These are phyloP conservation scores for Pipra filicauda DNA, from an alignment of 2,113 vertebrate species.

Conservation along the genomic window DNA sequence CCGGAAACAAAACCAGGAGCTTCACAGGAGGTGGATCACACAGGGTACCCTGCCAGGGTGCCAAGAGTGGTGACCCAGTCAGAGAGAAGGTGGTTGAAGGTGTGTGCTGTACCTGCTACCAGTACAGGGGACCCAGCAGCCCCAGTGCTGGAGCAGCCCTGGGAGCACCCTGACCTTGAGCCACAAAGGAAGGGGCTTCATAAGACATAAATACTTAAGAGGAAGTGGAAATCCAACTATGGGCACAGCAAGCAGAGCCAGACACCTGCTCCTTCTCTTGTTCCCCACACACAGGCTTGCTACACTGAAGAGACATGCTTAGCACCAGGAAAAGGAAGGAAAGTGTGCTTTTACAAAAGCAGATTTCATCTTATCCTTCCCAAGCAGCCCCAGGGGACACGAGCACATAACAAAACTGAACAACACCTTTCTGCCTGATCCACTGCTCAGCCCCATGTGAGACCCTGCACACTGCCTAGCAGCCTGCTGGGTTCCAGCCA, in stretches of 20 bases:
- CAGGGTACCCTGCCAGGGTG: not conserved
- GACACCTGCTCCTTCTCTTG: not conserved
- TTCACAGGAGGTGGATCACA: not conserved
- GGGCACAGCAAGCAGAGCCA: fast-evolving
- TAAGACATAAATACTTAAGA: not conserved
- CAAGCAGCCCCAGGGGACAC: not conserved
- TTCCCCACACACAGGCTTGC: not conserved
- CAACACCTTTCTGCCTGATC: not conserved
- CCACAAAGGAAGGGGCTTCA: not conserved
- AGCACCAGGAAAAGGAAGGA: not conserved
- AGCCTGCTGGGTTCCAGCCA: not conserved
- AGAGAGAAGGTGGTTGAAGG: not conserved
- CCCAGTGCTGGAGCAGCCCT: not conserved
- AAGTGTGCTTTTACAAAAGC: not conserved
- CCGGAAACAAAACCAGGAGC: not conserved
- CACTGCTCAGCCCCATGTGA: not conserved
- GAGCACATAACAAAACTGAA: not conserved
- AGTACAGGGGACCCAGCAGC: not conserved
- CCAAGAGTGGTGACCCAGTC: not conserved
- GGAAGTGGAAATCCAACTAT: not conserved
- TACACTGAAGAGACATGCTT: not conserved
- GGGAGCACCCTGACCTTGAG: not conserved
- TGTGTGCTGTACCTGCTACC: not conserved
- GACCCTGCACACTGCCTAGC: not conserved
- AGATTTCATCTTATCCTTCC: not conserved